Conservation (phyloP, 2,113 vertebrate species). For the Athene cunicularia region DNA sequence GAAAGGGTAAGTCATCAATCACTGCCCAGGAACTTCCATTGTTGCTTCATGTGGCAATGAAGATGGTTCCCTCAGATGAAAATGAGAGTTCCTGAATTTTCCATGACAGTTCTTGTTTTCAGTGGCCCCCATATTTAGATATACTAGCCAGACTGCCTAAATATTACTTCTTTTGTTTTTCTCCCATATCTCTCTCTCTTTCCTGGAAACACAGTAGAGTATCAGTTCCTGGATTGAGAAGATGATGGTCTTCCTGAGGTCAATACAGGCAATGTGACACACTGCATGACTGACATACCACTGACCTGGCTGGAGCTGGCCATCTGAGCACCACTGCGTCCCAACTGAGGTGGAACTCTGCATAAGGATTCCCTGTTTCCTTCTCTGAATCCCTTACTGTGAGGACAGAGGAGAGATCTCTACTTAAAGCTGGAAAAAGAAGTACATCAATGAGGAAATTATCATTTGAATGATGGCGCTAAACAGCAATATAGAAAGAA, state of each 20-base stretch:
- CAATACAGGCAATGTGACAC: constrained; percentile 65
- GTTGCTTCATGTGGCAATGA: not conserved
- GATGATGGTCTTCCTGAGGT: constrained; percentile 45
- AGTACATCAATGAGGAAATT: constrained; percentile 68
- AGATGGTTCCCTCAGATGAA: not conserved
- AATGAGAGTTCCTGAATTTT: not conserved
- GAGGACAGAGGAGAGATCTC: constrained; percentile 62
- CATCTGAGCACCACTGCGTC: constrained; percentile 61
- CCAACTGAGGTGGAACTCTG: constrained; percentile 67
- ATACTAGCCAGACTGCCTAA: not conserved
- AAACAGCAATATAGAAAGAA: constrained; percentile 50
- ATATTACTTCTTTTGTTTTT: not conserved
- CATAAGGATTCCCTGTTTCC: constrained; percentile 67
- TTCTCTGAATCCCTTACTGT: constrained; percentile 70
- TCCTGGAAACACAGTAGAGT: not conserved
- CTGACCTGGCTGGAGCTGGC: constrained; percentile 68
- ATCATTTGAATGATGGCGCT: constrained; percentile 51
- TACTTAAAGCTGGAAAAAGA: constrained; percentile 74
- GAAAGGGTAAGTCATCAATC: not conserved
- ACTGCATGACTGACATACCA: constrained; percentile 69
- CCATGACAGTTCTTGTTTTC: not conserved
- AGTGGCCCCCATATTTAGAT: not conserved
- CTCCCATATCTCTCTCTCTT: not conserved
- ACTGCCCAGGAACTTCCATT: not conserved
- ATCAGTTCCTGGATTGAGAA: constrained; percentile 27